Conservation (phyloP, 1,140 invertebrate genomes). For the Hyphantria cunea region DNA sequence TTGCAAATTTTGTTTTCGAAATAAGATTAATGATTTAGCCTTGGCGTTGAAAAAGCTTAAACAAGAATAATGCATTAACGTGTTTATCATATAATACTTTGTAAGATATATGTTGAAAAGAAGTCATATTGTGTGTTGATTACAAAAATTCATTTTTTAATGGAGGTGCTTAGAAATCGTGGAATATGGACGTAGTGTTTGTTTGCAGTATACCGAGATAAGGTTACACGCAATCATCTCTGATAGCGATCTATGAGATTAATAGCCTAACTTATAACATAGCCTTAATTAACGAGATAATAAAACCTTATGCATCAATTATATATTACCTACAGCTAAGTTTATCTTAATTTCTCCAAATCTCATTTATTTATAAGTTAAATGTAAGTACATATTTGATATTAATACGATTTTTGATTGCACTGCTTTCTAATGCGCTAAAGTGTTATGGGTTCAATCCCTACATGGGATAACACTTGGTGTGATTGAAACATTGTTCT, state of each 20-base stretch:
- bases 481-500: too few species aligned
- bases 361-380: too few species aligned
- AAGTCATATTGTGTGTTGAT: conserved; percentile 45
- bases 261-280: conserved; percentile 64
- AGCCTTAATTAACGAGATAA: conserved; percentile 74
- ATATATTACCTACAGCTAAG: too few species aligned
- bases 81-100: conserved; percentile 7
- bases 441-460: too few species aligned
- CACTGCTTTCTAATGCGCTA: too few species aligned
- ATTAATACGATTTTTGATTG: too few species aligned
- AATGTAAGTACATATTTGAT: too few species aligned
- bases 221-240: conserved; percentile 66
- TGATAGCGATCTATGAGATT: conserved; percentile 73
- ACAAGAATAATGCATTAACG: conserved; percentile 43
- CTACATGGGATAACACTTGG: too few species aligned
- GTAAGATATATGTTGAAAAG: conserved; percentile 28
- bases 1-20: too few species aligned
- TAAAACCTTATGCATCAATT: conserved; percentile 38
- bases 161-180: conserved; percentile 12
- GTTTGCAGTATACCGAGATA: conserved; percentile 40
- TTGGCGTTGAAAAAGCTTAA: conserved; percentile 28
- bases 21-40: background rate
- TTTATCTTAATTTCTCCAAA: too few species aligned
- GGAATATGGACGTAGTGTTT: conserved; percentile 24
- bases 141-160: conserved; percentile 43